These are phyloP conservation scores for Noctua comes DNA, from an alignment of 2,888 invertebrate species.

Conservation along the genomic window DNA sequence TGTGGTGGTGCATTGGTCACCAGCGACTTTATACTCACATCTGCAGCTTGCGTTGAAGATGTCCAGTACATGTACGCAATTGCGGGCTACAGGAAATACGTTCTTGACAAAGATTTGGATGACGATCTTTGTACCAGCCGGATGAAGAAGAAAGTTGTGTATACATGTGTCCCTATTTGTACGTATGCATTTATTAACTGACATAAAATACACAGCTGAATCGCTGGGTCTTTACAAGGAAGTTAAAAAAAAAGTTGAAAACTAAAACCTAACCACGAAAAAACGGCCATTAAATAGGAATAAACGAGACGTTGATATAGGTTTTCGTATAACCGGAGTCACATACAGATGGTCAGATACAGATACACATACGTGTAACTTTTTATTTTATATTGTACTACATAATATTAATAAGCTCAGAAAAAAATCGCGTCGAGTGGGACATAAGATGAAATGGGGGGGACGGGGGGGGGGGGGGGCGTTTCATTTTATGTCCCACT, in stretches of 20 bases:
- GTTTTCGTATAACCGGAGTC: too few relatives aligned
- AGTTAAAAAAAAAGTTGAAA: not conserved
- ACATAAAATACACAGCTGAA: not conserved
- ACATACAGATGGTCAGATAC: too few relatives aligned
- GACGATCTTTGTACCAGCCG: slow-evolving; percentile 70
- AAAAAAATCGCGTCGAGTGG: too few relatives aligned
- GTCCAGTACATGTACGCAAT: slow-evolving; percentile 70
- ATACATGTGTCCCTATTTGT: slow-evolving; percentile 74
- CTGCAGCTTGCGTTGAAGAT: slow-evolving; percentile 73
- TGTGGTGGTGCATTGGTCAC: slow-evolving; percentile 72
- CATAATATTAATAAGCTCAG: too few relatives aligned
- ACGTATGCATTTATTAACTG: slow-evolving; percentile 30
- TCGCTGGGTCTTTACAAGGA: not conserved
- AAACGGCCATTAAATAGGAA: not conserved
- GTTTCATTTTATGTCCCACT: too few relatives aligned
- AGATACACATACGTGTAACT: too few relatives aligned
- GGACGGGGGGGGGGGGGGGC: too few relatives aligned
- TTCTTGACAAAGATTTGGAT: slow-evolving; percentile 58
- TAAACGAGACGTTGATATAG: too few relatives aligned
- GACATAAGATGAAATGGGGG: too few relatives aligned
- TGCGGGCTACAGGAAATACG: slow-evolving; percentile 72
- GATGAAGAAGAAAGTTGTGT: slow-evolving; percentile 73
- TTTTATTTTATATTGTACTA: too few relatives aligned
- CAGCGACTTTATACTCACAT: slow-evolving; percentile 63
- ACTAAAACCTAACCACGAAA: not conserved